Percentiles rank a stretch among this genome's conserved stretches.
Conservation (phyloP, 2,113 vertebrate species). For the human (Homo sapiens) region DNA sequence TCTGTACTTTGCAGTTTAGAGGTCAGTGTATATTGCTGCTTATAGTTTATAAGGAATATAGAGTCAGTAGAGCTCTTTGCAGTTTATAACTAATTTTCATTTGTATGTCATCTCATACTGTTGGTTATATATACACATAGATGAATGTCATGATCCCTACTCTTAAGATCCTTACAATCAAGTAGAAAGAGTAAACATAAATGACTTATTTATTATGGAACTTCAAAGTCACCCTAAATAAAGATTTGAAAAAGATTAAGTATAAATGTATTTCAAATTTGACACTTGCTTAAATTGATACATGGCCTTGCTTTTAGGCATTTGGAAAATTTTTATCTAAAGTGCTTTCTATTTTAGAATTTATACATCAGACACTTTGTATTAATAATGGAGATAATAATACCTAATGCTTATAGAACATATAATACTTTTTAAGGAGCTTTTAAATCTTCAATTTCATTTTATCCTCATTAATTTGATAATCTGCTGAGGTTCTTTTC, state of each 20-base stretch:
- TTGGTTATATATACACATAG: background rate
- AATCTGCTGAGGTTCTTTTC: constrained; percentile 49
- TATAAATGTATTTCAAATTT: constrained; percentile 11
- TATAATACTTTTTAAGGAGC: constrained; percentile 36
- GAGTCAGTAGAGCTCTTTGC: background rate
- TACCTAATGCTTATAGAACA: constrained; percentile 24
- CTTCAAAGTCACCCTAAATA: background rate
- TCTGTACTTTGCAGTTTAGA: background rate
- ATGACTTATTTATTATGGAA: background rate
- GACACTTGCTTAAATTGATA: constrained; percentile 32
- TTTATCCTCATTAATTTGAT: constrained; percentile 66
- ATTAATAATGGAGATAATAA: constrained; percentile 59
- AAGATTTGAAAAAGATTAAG: constrained; percentile 41
- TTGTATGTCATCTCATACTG: background rate
- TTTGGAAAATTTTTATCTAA: constrained; percentile 4
- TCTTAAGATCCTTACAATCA: background rate
- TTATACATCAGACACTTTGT: constrained; percentile 5
- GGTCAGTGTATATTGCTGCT: background rate
- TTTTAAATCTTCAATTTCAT: constrained; percentile 62
- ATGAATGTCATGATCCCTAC: background rate
- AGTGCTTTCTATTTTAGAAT: constrained; percentile 61
- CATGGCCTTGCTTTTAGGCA: background rate
- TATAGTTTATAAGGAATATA: background rate
- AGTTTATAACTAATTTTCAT: constrained; percentile 12
- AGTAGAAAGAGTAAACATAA: background rate